These are phyloP conservation scores for Lerema accius DNA, from an alignment of 1,140 invertebrate genomes.

Conservation along the genomic window DNA sequence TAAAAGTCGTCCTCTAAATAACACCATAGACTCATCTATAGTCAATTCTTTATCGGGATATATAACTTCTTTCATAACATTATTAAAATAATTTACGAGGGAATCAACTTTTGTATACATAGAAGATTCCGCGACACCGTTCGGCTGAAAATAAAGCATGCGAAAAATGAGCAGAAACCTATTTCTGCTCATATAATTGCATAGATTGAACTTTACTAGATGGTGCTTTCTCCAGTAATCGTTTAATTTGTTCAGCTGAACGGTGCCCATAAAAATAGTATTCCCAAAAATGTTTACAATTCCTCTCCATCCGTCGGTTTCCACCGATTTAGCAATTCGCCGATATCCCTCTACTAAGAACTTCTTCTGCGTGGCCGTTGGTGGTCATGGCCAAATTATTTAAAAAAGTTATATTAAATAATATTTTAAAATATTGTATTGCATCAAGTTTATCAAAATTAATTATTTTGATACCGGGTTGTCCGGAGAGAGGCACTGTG, in stretches of 20 bases:
- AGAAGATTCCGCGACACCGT: conserved; percentile 1
- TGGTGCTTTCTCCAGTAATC: background rate
- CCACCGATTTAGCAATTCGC: too few species aligned
- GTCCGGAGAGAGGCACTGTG: too few species aligned
- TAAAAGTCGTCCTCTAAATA: background rate
- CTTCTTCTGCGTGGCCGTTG: too few species aligned
- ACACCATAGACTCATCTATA: conserved; percentile 4
- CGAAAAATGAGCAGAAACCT: conserved; percentile 3
- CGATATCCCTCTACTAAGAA: too few species aligned
- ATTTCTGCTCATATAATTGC: background rate
- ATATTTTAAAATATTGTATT: too few species aligned
- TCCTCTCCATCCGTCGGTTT: too few species aligned
- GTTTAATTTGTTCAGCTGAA: conserved; percentile 2
- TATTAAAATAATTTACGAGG: conserved; percentile 11
- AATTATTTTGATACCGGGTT: too few species aligned
- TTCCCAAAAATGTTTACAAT: too few species aligned
- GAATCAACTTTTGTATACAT: background rate
- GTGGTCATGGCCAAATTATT: too few species aligned
- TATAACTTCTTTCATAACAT: conserved; percentile 5
- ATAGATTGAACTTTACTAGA: conserved; percentile 3
- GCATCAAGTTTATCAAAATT: too few species aligned
- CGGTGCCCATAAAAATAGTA: conserved; percentile 9
- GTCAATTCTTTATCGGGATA: conserved; percentile 12
- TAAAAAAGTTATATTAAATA: too few species aligned
- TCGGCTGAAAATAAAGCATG: background rate